phyloP scores from a whole-genome alignment of 2,888 invertebrate species.

The Orthosia incerta region DNA sequence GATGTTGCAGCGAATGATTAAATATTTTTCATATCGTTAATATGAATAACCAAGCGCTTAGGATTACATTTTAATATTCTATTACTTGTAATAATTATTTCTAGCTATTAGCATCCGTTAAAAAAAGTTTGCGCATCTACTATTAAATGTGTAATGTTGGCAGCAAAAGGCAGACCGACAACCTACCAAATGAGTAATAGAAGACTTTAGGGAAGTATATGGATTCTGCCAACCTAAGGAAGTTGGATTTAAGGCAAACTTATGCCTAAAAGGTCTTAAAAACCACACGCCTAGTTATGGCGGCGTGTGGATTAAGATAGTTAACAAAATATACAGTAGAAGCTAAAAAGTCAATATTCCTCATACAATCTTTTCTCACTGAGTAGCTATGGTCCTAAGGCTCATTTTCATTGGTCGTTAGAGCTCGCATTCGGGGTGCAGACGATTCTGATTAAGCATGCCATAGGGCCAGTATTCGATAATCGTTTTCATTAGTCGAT shows the following conservation, averaged over 20 bases:
- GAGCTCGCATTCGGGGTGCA: too few species aligned
- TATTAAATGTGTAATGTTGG: conserved; percentile 10
- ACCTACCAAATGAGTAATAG: conserved; percentile 36
- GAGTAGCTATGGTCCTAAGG: conserved; percentile 28
- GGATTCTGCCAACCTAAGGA: conserved; percentile 47
- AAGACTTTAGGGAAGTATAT: conserved; percentile 42
- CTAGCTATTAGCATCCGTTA: neutral
- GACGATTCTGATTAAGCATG: too few species aligned
- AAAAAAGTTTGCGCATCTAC: neutral
- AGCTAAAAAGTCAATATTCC: conserved; percentile 51
- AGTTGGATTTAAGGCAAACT: conserved; percentile 49
- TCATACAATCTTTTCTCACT: conserved; percentile 44
- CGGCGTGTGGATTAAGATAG: conserved; percentile 19
- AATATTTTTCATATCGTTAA: neutral
- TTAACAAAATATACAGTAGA: conserved; percentile 64
- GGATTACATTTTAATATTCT: neutral
- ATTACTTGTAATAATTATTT: conserved; percentile 5
- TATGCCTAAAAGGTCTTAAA: conserved; percentile 37
- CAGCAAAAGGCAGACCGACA: conserved; percentile 44
- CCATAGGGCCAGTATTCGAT: too few species aligned
- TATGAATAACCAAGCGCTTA: neutral
- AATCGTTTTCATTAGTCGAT: too few species aligned
- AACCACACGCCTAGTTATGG: conserved; percentile 12
- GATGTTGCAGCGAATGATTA: neutral
- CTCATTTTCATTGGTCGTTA: too few species aligned